Evolutionary conservation across 2,888 invertebrate species (phyloP).

Genomic region (Venusia cambrica): DNA sequence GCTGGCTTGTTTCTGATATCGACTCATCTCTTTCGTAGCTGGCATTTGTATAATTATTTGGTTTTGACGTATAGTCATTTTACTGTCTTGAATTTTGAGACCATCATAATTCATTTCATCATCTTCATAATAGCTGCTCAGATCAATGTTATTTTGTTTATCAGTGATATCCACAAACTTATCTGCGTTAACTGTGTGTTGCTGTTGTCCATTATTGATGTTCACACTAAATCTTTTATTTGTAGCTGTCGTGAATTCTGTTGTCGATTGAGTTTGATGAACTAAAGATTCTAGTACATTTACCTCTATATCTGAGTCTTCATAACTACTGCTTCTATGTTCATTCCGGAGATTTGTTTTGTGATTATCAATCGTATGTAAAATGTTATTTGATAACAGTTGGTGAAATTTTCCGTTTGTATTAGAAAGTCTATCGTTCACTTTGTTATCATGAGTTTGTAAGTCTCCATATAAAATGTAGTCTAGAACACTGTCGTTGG

Average conservation of each 20-base stretch:
- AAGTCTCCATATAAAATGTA: slow-evolving; percentile 14
- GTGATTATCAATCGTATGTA: neutral
- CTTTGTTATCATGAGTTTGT: neutral
- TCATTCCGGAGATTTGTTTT: neutral
- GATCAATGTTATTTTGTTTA: neutral
- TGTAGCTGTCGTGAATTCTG: slow-evolving; percentile 1
- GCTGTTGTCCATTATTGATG: neutral
- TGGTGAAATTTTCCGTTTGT: slow-evolving; percentile 1
- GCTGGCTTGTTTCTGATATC: slow-evolving; percentile 1
- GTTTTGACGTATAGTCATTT: too few species aligned
- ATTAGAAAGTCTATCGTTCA: slow-evolving; percentile 1
- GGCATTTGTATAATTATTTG: too few species aligned
- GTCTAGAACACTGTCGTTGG: slow-evolving; percentile 13
- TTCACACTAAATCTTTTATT: neutral
- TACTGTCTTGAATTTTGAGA: neutral
- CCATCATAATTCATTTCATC: slow-evolving; percentile 3
- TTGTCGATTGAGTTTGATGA: neutral
- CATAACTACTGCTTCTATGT: slow-evolving; percentile 2
- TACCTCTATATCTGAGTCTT: slow-evolving; percentile 3
- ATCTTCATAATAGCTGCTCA: slow-evolving; percentile 11
- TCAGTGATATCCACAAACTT: neutral
- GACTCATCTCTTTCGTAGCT: too few species aligned
- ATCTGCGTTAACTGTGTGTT: too few species aligned
- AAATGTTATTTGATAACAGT: neutral
- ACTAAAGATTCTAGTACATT: slow-evolving; percentile 12